Evolutionary conservation across 2,113 vertebrate genomes (phyloP), one percentile per base, ranked within the genome.

Genomic region (Antennarius striatus): DNA sequence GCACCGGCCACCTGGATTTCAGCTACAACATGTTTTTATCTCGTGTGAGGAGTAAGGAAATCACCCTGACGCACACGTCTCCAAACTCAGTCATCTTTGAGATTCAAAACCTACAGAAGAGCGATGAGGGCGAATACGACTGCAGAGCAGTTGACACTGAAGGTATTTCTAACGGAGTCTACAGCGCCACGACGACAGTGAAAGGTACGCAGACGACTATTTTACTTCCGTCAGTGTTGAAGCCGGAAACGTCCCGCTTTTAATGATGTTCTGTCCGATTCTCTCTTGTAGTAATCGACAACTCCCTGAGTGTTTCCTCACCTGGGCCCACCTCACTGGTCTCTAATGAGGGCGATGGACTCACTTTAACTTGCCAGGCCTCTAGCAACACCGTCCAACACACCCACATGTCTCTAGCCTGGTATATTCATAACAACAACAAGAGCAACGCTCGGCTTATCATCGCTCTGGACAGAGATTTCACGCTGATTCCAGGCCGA

Each of bases 401-500:
- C 53, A 97, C 95, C 0, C 96, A 98, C 43, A 84, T 98, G 78
- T 95, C 96, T 10, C 80, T 99, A 48, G 65, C 91, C 72, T 99
- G 95, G 96, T 92, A 90, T 78, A 79, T 91, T 28, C 86, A 49
- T 11, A 86, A 45, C 70, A 71, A 77, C 16, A 48, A 79, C 32
- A 36, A 36, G 40, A 47, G 43, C 0, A 9, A 0, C 0, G 10
- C 81, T 0, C 46, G 51, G 17, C 52, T 89, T 22, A 89, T 98
- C 28, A 88, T 98, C 56, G 93, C 93, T 32, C 86, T 99, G 70
- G 91, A 94, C 83, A 91, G 54, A 79, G 92, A 97, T 66, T 94
- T 97, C n/a, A 50, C 75, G 0, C 53, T 98, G 71, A 83, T 28
- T 1, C 92, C 95, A 0, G 95, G 95, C n/a, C 56, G 69, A 13